Evolutionary conservation across 1,140 invertebrate species (phyloP), one percentile per base, ranked within the genome.

Genomic region (Hylaeus volcanicus): DNA sequence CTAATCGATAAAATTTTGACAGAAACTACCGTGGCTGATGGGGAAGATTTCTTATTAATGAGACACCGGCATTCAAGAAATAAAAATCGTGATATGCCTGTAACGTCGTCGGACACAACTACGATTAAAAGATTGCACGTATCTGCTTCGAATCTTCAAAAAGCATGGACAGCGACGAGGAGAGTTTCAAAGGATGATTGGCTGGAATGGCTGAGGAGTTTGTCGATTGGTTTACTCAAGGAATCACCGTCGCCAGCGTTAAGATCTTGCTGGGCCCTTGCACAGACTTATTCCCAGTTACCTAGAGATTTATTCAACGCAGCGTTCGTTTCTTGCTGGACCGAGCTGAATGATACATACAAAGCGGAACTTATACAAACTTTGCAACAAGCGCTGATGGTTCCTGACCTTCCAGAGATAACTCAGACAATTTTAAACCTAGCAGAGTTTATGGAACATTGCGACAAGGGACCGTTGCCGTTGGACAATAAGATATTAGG

Each of bases 401-500:
- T 98, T 1, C 98, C 98, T 14, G 98, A 99, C 90, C 95, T 99
- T 69, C 98, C 98, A 0, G 99, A 99, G 92, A 97, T 99, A 51
- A 99, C 98, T 0, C 99, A 99, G 90, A 99, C 98, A 0, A 97
- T 99, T 78, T 94, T 99, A 2, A 99, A 99, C 93, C 94, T 99
- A 45, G 98, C 98, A 0, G 99, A 99, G 93, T 99, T 99, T 88
- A 99, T 99, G 98, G 99, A 99, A 88, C 99, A 99, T 90, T 99
- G 98, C 91, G 99, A 99, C 90, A 98, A 98, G 79, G 98, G 99
- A 15, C 97, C 98, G 0, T 93, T 99, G 73, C 98, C 99, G 1
- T 94, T 99, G 39, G 96, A 98, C 78, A 96, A 97, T 0, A 96
- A 97, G 68, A 92, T 99, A 37, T 90, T 98, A 0, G 97, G 97